Base-by-base conservation (phyloP, 2,113 vertebrate species). In the Esox niger region DNA sequence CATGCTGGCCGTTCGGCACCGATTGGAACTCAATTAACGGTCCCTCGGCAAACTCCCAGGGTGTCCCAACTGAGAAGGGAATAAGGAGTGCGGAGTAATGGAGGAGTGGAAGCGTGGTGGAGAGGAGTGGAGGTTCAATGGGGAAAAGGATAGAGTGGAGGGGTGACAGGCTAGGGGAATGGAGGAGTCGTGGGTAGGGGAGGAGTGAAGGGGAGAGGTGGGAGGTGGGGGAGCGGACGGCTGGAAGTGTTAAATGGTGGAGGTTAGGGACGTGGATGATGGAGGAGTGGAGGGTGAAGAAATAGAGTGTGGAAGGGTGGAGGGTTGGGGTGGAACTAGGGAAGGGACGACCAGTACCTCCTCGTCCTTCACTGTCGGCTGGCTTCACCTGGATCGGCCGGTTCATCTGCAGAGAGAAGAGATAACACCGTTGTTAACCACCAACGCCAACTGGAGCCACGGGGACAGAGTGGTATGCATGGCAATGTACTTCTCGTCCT, bases 301-400 rank as follows among this genome's bases (percentile, higher is more conserved):
- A n/a, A n/a, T n/a, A n/a, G n/a, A n/a, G n/a, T n/a, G n/a, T n/a
- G 26, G 17, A 29, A 30, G 58, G n/a, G 25, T 30, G 57, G 0
- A n/a, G 17, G 49, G 6, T 20, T 6, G 6, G 15, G 31, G 26
- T 6, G 6, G 15, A 46, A 64, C n/a, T 15, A 59, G 29, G 66
- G 52, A 30, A 64, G 52, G 35, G 81, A 84, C 20, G 75, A 84
- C 67, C 69, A 71, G 74, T 95, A 99, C 95, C 97, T 98, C 96
- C 97, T 91, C 96, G 94, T 91, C 97, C 96, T 93, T 98, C 97
- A 67, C 97, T 98, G 94, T 98, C 95, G 30, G 96, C 97, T 26
- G 97, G 96, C 84, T 99, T 99, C 94, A 99, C 97, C 91, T 99
- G 97, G 92, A 99, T 99, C 76, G 97, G 96, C 75, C 96, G 94